Base-by-base conservation (phyloP, 1,140 invertebrate genomes). In the Temnothorax nylanderi region DNA sequence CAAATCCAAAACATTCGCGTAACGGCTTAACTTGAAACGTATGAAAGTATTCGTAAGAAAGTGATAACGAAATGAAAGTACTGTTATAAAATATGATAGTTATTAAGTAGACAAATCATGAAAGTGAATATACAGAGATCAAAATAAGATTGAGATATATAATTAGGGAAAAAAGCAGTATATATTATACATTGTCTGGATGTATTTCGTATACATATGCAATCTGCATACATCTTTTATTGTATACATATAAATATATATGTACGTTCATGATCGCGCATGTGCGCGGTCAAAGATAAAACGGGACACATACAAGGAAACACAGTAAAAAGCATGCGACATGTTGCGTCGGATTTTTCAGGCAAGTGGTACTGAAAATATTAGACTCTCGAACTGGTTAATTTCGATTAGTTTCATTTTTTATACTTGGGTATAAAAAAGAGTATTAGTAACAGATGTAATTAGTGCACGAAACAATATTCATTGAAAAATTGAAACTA, bases 41-140 rank as follows among this genome's bases (percentile, higher is more conserved):
- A 94, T 94, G 93, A 95, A 94, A 94, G 93, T 95, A 93, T 91
- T 92, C 64, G 84, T 86, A 93, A 93, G 87, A 90, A 93, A 94
- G 91, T 92, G 91, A 91, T 91, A 93, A 87, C 80, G 72, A 81
- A 54, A 71, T 89, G 89, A 89, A 86, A 88, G 88, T 87, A 88
- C 18, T 13, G 54, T 77, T 82, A 72, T 71, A 85, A 81, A 56
- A 49, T 71, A 72, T 32, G 21, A 60, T 81, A 87, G 41, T 11
- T 82, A 47, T 81, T 81, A 81, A 54, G 32, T 90, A 87, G 72
- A 74, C 26, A 86, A 78, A 76, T 41, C 34, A 86, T 88, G 84
- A 91, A 89, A 91, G 74, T 89, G 60, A 84, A 88, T 86, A 44
- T 21, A 80, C 78, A 90, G 67, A 91, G 78, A 82, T 54, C 56